A percentile compares a stretch with the other conserved stretches of the same genome.
phyloP scores from a whole-genome alignment of 2,888 invertebrate genomes.

The Eilema sororculum region DNA sequence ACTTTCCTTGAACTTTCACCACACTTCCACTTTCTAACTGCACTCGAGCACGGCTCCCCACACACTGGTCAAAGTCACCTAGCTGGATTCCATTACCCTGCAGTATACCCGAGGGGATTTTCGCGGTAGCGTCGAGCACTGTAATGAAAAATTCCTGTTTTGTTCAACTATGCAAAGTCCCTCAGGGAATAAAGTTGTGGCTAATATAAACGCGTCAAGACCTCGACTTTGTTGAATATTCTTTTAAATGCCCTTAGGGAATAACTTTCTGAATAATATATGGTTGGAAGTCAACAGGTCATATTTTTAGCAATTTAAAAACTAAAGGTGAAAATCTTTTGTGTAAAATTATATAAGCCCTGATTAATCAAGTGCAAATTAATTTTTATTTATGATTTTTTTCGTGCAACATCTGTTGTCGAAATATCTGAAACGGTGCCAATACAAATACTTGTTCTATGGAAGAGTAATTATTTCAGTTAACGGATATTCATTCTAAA shows the following conservation, averaged over 20 bases:
- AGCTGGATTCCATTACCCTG: conserved; percentile 91
- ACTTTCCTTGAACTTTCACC: conserved; percentile 89
- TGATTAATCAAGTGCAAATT: conserved; percentile 46
- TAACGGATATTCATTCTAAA: conserved; percentile 45
- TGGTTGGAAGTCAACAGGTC: conserved; percentile 2
- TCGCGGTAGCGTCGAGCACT: conserved; percentile 92
- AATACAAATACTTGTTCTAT: conserved; percentile 61
- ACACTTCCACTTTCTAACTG: conserved; percentile 87
- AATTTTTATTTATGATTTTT: conserved; percentile 60
- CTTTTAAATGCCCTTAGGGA: conserved; percentile 46
- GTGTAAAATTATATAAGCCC: conserved; percentile 23
- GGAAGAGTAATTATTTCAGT: conserved; percentile 48
- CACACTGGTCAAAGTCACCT: conserved; percentile 91
- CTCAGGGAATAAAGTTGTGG: conserved; percentile 51
- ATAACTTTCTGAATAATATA: conserved; percentile 23
- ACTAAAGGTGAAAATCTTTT: conserved; percentile 1
- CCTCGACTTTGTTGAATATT: conserved; percentile 31
- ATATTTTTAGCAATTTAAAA: not conserved
- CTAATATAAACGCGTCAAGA: conserved; percentile 46
- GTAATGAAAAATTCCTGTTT: conserved; percentile 75
- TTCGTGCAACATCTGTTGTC: conserved; percentile 62
- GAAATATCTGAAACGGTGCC: conserved; percentile 70
- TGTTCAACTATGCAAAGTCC: conserved; percentile 56
- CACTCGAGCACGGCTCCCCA: conserved; percentile 87
- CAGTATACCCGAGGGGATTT: conserved; percentile 89